Base-by-base conservation (phyloP, 1,140 invertebrate species). In the Plodia interpunctella region DNA sequence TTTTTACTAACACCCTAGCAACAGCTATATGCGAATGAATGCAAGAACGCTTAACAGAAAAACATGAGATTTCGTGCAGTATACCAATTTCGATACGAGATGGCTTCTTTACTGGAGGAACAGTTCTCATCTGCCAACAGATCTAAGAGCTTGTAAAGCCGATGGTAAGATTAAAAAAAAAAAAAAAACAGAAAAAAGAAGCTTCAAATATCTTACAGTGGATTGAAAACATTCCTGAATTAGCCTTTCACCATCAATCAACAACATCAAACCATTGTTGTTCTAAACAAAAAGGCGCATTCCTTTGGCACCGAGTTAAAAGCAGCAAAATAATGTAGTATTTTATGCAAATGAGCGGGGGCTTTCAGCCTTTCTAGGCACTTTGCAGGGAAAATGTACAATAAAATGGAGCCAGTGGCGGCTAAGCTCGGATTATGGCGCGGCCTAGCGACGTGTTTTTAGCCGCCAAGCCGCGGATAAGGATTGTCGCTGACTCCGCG, bases 281-380 rank as follows among this genome's bases (percentile, higher is more conserved):
- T 35, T 55, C 57, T 51, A 70, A 66, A 70, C 68, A 74, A 68
- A 70, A 70, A 64, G 57, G 54, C 35, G 65, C 60, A 56, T 66
- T 59, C 25, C 56, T 62, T 59, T 57, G 58, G 57, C 54, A 58
- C 51, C 49, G 57, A 64, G 63, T 70, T 70, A 69, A 70, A 68
- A 70, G 73, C 66, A 58, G 59, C 61, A 68, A 70, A 68, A 72
- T 72, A 62, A 71, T 55, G 58, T 63, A 63, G 59, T 57, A 66
- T 68, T 76, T 72, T 66, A 76, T 76, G 68, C 68, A 74, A 74
- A 76, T 72, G 66, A 68, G 66, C 68, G 62, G 57, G 51, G 63
- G 68, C 71, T 74, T 74, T 68, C 66, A 71, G 66, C 55, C 60
- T 68, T 68, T 59, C 63, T 63, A 63, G 66, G 59, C 67, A 68